Conservation (phyloP, 2,113 vertebrate genomes). For the Quiscalus mexicanus region DNA sequence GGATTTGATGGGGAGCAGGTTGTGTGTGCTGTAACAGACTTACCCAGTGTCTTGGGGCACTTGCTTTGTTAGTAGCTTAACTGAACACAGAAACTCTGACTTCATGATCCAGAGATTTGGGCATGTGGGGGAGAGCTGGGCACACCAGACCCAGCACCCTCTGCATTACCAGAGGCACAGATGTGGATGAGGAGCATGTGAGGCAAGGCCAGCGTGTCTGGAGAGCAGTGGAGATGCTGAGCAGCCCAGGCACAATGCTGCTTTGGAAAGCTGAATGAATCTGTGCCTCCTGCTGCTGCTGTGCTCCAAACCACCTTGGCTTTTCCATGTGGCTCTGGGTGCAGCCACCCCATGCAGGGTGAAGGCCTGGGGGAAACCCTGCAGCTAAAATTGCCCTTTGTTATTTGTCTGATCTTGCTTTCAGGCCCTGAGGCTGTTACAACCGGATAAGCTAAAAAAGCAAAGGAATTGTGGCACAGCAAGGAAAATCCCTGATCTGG, state of each 20-base stretch:
- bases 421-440: background rate
- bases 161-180: background rate
- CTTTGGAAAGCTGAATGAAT: background rate
- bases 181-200: background rate
- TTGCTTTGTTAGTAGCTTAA: background rate
- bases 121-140: background rate
- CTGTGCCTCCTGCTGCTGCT: background rate
- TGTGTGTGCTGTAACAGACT: background rate
- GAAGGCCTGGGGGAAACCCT: background rate
- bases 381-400: background rate
- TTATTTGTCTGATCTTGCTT: background rate
- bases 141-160: background rate
- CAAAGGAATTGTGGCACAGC: background rate
- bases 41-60: rapidly evolving
- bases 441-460: background rate
- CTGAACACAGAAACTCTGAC: background rate
- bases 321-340: background rate
- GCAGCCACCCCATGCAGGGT: background rate
- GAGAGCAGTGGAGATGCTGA: background rate
- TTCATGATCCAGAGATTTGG: background rate
- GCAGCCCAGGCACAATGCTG: background rate
- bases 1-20: background rate
- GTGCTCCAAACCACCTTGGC: background rate
- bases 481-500: background rate
- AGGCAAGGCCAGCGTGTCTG: background rate